Base-by-base conservation (phyloP, 2,797 vertebrate genomes). In the Vespertilio murinus region DNA sequence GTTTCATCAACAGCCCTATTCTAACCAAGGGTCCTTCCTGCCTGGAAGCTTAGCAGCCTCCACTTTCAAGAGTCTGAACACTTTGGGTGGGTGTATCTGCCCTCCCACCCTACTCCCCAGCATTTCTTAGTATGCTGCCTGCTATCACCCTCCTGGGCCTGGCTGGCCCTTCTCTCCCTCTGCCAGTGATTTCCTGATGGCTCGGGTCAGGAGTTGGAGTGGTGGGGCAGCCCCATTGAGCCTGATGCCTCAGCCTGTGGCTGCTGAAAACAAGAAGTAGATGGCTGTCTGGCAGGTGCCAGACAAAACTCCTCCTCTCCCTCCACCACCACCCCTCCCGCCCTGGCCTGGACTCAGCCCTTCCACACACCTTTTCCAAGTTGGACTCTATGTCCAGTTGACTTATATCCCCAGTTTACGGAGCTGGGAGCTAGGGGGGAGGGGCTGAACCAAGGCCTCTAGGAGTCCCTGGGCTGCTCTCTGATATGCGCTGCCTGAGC, bases 201-300 rank as follows among this genome's bases (percentile, higher is more conserved):
- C 65, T 25, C 38, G 1, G 20, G 9, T 20, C 4, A 0, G 64
- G 71, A 6, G 5, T 6, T 10, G 30, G 79, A 35, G 28, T 8
- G 8, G 1, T 1, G n/a, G 25, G 0, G 42, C 8, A 23, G 14
- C 35, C 30, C 6, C 10, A 0, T 17, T 28, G 65, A 30, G 45
- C 28, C 8, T 0, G 11, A 20, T 7, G 0, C 17, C 52, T 45
- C 30, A 16, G 69, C 33, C 25, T 2, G 6, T 33, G 40, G 61
- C 8, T 23, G 16, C 3, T 20, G 40, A 45, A 0, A 16, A 20
- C 3, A 25, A 85, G 67, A 42, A 20, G 22, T 23, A 2, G 40
- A 25, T 7, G 33, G 6, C 3, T 18, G 28, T 17, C 14, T 0
- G 11, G 17, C 13, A 6, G 4, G 14, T 2, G 22, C n/a, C n/a